phyloP scores from a whole-genome alignment of 1,140 invertebrate species.

The Augochlora pura region DNA sequence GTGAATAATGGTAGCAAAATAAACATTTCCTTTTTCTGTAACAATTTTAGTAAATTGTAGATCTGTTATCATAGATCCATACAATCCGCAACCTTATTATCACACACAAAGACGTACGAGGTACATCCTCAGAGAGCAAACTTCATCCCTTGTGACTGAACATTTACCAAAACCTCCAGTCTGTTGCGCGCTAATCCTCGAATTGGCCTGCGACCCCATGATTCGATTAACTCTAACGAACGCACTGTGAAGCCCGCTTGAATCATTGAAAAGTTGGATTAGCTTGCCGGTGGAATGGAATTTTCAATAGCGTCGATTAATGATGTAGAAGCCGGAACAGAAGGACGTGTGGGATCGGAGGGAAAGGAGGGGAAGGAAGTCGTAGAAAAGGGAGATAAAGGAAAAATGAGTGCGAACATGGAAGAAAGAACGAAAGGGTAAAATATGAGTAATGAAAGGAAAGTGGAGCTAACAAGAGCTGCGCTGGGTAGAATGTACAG shows the following conservation, averaged over 20 bases:
- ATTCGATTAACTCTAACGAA: slow-evolving; percentile 10
- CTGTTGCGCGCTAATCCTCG: background rate
- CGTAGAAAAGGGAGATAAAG: slow-evolving; percentile 3
- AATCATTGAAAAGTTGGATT: slow-evolving; percentile 8
- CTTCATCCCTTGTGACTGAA: background rate
- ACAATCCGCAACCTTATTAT: too few species aligned
- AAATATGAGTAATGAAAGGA: too few species aligned
- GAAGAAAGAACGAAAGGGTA: too few species aligned
- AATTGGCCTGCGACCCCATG: background rate
- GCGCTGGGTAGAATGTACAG: too few species aligned
- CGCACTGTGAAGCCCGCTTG: background rate
- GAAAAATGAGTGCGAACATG: background rate
- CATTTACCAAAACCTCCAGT: background rate
- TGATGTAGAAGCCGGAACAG: background rate
- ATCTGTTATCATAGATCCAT: too few species aligned
- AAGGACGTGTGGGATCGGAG: background rate
- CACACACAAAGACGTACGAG: too few species aligned
- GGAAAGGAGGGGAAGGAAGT: background rate
- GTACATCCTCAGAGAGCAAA: too few species aligned
- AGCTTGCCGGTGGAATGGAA: slow-evolving; percentile 10
- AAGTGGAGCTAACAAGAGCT: too few species aligned
- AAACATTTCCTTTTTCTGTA: too few species aligned
- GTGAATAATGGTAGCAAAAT: too few species aligned
- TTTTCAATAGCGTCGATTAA: background rate
- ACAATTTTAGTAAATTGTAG: too few species aligned